Evolutionary conservation across 2,888 invertebrate species (phyloP).

Genomic region (Euclidia mi): DNA sequence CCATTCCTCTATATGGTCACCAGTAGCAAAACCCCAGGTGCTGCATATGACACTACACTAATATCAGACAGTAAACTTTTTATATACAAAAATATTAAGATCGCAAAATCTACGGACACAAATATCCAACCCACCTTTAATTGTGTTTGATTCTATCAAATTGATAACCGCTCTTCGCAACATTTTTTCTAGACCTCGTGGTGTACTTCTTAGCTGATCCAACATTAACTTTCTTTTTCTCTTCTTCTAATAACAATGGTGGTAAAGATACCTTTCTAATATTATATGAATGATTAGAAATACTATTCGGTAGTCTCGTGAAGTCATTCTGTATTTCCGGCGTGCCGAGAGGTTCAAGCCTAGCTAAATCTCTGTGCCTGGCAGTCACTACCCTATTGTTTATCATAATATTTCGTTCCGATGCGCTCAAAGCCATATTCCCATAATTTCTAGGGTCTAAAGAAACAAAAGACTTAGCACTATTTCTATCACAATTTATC

Average conservation of each 20-base stretch:
- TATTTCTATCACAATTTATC: slow-evolving; percentile 81
- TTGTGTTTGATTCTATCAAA: slow-evolving; percentile 65
- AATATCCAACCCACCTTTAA: slow-evolving; percentile 32
- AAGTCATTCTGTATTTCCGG: slow-evolving; percentile 75
- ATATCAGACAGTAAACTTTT: not conserved
- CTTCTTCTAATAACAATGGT: slow-evolving; percentile 82
- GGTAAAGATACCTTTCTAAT: slow-evolving; percentile 85
- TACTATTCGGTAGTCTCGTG: slow-evolving; percentile 60
- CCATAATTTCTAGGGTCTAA: slow-evolving; percentile 78
- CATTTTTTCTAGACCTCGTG: slow-evolving; percentile 62
- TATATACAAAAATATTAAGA: not conserved
- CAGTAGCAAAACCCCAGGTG: too few relatives aligned
- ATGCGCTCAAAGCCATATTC: slow-evolving; percentile 70
- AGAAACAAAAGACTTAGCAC: slow-evolving; percentile 86
- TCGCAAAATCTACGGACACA: slow-evolving; percentile 1
- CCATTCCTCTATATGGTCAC: too few relatives aligned
- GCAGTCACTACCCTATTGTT: slow-evolving; percentile 80
- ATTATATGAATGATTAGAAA: slow-evolving; percentile 66
- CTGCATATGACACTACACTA: too few relatives aligned
- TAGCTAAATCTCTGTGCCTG: slow-evolving; percentile 75
- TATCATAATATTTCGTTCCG: slow-evolving; percentile 70
- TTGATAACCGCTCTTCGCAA: slow-evolving; percentile 62
- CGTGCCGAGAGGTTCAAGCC: slow-evolving; percentile 77
- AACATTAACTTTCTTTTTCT: slow-evolving; percentile 72
- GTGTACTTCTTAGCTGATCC: slow-evolving; percentile 76